These are phyloP conservation scores for Rhingia rostrata DNA, from an alignment of 2,888 invertebrate genomes.

Conservation along the genomic window DNA sequence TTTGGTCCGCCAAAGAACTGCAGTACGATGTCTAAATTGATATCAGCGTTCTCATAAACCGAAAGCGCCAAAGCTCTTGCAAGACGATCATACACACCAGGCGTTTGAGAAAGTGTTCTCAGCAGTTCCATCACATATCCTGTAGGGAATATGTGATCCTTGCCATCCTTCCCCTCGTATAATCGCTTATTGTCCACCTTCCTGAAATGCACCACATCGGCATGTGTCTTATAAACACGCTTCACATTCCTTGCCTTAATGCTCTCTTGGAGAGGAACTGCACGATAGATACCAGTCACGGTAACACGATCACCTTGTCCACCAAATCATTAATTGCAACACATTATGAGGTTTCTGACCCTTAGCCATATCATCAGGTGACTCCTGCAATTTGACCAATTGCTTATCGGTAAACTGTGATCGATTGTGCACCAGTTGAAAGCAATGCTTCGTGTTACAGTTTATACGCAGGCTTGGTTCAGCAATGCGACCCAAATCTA, in stretches of 20 bases:
- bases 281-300: slow-evolving; percentile 98
- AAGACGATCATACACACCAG: slow-evolving; percentile 96
- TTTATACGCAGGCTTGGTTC: slow-evolving; percentile 97
- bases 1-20: slow-evolving; percentile 97
- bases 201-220: slow-evolving; percentile 97
- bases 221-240: slow-evolving; percentile 96
- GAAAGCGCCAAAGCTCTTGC: slow-evolving; percentile 97
- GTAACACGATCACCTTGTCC: slow-evolving; percentile 96
- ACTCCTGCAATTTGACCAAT: slow-evolving; percentile 98
- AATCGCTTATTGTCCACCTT: slow-evolving; percentile 94
- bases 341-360: slow-evolving; percentile 99
- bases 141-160: slow-evolving; percentile 92
- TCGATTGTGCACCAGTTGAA: slow-evolving; percentile 95
- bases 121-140: slow-evolving; percentile 94
- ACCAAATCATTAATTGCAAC: slow-evolving; percentile 97
- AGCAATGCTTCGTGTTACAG: slow-evolving; percentile 97
- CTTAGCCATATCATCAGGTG: slow-evolving; percentile 99
- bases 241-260: slow-evolving; percentile 93
- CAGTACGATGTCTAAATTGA: slow-evolving; percentile 97
- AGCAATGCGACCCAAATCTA: slow-evolving; percentile 96
- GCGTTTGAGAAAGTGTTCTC: slow-evolving; percentile 90
- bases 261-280: slow-evolving; percentile 92
- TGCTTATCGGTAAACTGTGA: slow-evolving; percentile 99
- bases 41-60: slow-evolving; percentile 98
- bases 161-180: slow-evolving; percentile 93